A percentile compares a stretch with the other conserved stretches of the same genome.
Conservation (phyloP, 2,113 vertebrate genomes). For the Oncorhynchus kisutch region DNA sequence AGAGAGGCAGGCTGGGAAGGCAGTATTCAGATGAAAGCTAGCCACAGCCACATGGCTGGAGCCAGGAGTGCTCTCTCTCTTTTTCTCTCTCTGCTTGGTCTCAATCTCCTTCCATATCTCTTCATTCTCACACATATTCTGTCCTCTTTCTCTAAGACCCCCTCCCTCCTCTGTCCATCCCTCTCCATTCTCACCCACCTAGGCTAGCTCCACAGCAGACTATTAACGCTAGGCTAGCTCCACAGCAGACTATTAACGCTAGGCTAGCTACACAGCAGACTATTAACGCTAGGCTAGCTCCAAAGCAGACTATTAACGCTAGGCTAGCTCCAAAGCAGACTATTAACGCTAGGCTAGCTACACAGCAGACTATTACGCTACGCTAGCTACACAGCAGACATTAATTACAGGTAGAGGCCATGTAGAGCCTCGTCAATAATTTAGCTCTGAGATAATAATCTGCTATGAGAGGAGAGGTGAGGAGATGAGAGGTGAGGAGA, state of each 20-base stretch:
- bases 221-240: no score
- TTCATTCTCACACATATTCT: not conserved
- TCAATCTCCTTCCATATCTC: not conserved
- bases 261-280: no score
- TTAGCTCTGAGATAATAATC: not conserved
- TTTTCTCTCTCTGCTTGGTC: constrained; percentile 3
- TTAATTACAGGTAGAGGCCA: constrained; percentile 6
- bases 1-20: constrained; percentile 7
- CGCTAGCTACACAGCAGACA: not conserved
- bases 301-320: no score
- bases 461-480: not conserved
- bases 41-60: not conserved
- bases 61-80: not conserved
- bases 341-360: no score
- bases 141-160: no score
- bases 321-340: no score
- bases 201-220: not conserved
- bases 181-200: not conserved
- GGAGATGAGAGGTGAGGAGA: not conserved
- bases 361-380: no score
- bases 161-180: no score
- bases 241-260: no score
- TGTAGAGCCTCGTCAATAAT: no score
- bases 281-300: no score
- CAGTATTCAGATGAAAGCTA: not conserved